Evolutionary conservation across 2,797 vertebrate species (phyloP).

Genomic region (Poecile montanus): DNA sequence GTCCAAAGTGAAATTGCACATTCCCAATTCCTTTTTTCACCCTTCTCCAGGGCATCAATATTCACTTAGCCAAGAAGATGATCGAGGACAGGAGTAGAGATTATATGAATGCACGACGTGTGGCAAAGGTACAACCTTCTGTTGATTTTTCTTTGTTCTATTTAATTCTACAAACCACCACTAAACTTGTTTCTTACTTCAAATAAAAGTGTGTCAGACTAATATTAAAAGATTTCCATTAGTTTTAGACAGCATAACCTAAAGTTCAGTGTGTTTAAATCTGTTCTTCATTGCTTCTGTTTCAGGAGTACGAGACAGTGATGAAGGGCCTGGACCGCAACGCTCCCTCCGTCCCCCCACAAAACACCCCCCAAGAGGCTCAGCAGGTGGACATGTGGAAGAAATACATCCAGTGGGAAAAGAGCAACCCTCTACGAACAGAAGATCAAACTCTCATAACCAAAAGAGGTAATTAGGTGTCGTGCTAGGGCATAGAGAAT

Average conservation of each 20-base stretch:
- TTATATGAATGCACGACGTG: slow-evolving; percentile 98
- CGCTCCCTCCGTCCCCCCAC: slow-evolving; percentile 95
- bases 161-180: neutral
- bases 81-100: slow-evolving; percentile 98
- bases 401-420: slow-evolving; percentile 99
- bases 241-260: neutral
- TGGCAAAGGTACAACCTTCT: slow-evolving; percentile 88
- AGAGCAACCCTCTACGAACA: slow-evolving; percentile 96
- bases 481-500: accelerated
- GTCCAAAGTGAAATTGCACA: neutral
- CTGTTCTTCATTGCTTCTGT: neutral
- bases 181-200: neutral
- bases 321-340: slow-evolving; percentile 99
- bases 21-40: neutral
- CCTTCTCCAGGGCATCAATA: slow-evolving; percentile 91
- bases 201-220: neutral
- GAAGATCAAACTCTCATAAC: slow-evolving; percentile 99
- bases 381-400: slow-evolving; percentile 99
- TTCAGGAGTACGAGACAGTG: slow-evolving; percentile 97
- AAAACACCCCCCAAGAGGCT: slow-evolving; percentile 97
- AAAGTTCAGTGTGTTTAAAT: neutral
- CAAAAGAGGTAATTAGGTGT: slow-evolving; percentile 88
- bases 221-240: neutral
- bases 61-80: slow-evolving; percentile 99
- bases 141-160: neutral